These are phyloP conservation scores for Tyrannus savana DNA, from an alignment of 2,113 vertebrate species.

Conservation along the genomic window DNA sequence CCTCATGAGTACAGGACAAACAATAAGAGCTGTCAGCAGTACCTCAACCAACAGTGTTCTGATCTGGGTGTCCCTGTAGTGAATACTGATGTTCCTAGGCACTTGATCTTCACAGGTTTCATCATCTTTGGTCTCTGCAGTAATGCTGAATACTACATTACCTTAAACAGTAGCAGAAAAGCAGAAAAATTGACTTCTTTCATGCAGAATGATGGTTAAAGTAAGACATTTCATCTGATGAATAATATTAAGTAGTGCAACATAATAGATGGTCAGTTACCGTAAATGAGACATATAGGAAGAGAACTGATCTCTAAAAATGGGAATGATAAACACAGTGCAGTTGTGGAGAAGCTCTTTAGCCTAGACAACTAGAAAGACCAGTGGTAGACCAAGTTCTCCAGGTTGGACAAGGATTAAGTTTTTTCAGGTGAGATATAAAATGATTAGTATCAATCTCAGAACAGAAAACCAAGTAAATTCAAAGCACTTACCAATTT, in stretches of 20 bases:
- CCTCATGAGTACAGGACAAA: neutral
- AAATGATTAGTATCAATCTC: neutral
- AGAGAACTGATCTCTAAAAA: neutral
- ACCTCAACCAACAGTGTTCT: conserved; percentile 66
- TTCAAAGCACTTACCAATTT: conserved; percentile 27
- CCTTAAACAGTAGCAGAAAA: conserved; percentile 43
- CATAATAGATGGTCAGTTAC: neutral
- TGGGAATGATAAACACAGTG: neutral
- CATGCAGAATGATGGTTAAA: neutral
- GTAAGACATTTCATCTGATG: neutral
- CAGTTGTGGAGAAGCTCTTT: neutral
- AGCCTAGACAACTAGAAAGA: neutral
- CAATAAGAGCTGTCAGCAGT: neutral
- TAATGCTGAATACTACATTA: conserved; percentile 47
- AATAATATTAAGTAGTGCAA: neutral
- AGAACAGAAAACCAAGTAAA: neutral
- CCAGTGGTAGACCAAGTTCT: neutral
- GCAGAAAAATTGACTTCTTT: neutral
- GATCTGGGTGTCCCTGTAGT: conserved; percentile 61
- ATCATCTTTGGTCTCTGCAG: conserved; percentile 34
- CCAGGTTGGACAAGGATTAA: neutral
- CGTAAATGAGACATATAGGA: neutral
- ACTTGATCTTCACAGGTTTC: neutral
- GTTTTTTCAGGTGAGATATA: neutral
- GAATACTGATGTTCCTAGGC: neutral